Conservation (phyloP, 2,797 vertebrate genomes). For the Channa striata region DNA sequence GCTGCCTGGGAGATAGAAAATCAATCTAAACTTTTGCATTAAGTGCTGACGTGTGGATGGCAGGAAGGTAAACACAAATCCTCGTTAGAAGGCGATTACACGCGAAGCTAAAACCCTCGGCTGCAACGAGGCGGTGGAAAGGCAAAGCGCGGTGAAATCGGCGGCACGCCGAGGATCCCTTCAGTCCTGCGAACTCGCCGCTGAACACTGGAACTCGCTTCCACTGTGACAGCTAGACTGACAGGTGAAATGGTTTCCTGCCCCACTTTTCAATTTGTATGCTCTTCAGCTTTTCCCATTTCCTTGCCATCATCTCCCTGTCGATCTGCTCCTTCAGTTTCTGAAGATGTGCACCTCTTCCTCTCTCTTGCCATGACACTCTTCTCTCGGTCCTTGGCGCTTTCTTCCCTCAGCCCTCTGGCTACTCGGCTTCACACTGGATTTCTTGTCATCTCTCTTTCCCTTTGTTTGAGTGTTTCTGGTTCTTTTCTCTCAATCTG, state of each 20-base stretch:
- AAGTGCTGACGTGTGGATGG: background rate
- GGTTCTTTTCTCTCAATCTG: slow-evolving; percentile 3
- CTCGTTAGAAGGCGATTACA: background rate
- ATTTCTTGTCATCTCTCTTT: slow-evolving; percentile 40
- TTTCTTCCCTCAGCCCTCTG: slow-evolving; percentile 1
- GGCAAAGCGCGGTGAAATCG: background rate
- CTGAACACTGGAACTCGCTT: background rate
- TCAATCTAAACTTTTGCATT: background rate
- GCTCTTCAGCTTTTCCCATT: slow-evolving; percentile 19
- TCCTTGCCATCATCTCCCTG: slow-evolving; percentile 8
- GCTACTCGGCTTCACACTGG: background rate
- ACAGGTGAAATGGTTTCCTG: slow-evolving; percentile 27
- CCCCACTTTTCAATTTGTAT: background rate
- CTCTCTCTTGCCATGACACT: slow-evolving; percentile 11
- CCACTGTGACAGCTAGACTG: slow-evolving; percentile 17
- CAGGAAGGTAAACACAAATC: background rate
- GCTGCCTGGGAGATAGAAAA: background rate
- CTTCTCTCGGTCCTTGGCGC: slow-evolving; percentile 9
- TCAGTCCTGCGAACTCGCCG: background rate
- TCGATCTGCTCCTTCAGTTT: slow-evolving; percentile 6
- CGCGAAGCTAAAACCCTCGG: background rate
- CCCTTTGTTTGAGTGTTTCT: slow-evolving; percentile 8
- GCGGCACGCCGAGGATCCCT: background rate
- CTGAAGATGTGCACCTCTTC: slow-evolving; percentile 3
- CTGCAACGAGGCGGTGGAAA: background rate